Evolutionary conservation across 2,888 invertebrate species (phyloP).

Genomic region (Chydorus sphaericus): DNA sequence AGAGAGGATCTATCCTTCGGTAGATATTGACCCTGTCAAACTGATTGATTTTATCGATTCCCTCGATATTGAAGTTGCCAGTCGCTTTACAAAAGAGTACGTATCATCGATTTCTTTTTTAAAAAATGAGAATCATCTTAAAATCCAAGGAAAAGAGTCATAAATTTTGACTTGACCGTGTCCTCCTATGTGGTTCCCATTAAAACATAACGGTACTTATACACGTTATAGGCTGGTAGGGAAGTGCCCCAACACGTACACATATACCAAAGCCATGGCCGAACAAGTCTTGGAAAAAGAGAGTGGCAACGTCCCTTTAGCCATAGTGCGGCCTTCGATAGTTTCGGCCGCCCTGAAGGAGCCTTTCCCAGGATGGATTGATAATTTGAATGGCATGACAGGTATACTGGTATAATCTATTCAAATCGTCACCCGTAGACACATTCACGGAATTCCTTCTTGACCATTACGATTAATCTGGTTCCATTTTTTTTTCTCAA

Average conservation of each 20-base stretch:
- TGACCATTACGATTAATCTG: not conserved
- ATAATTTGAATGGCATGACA: not conserved
- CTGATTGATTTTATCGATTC: not conserved
- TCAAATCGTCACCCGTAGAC: no score
- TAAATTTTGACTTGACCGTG: no score
- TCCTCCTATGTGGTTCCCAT: no score
- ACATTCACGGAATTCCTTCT: no score
- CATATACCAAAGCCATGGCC: not conserved
- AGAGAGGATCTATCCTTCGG: not conserved
- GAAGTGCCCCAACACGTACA: slow-evolving; percentile 8
- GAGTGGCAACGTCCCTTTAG: not conserved
- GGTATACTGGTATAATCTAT: not conserved
- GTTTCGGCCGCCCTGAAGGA: not conserved
- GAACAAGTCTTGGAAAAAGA: slow-evolving; percentile 1
- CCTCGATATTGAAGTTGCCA: not conserved
- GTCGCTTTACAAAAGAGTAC: not conserved
- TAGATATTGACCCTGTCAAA: not conserved
- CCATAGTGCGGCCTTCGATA: slow-evolving; percentile 6
- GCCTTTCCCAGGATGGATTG: slow-evolving; percentile 5
- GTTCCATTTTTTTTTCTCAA: not conserved
- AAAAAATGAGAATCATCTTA: not conserved
- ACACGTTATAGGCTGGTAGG: not conserved
- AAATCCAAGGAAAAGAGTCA: not conserved
- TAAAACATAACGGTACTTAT: no score
- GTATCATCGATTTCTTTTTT: no score